Evolutionary conservation across 2,797 vertebrate species (phyloP).

Genomic region (Masticophis lateralis): DNA sequence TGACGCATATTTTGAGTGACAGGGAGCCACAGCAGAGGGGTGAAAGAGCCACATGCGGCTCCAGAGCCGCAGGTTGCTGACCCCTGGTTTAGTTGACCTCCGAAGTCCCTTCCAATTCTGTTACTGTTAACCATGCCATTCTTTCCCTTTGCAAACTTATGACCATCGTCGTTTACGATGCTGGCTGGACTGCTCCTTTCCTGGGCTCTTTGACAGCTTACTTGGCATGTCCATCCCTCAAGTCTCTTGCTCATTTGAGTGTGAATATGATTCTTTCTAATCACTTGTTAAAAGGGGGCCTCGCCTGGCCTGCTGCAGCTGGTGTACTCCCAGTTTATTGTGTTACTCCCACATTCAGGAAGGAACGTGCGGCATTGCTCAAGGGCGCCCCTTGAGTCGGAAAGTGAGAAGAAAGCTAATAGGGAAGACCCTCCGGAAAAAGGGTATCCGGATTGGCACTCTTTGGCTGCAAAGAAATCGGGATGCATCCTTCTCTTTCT

Average conservation of each 20-base stretch:
- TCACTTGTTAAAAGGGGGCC: constrained; percentile 63
- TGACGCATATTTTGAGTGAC: too few species aligned
- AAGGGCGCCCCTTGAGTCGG: constrained; percentile 61
- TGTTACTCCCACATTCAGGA: constrained; percentile 42
- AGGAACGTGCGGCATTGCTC: constrained; percentile 57
- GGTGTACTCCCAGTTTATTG: constrained; percentile 59
- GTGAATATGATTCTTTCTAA: constrained; percentile 60
- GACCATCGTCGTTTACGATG: too few species aligned
- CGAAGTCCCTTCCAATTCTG: too few species aligned
- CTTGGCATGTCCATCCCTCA: constrained; percentile 7
- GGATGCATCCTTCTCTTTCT: background rate
- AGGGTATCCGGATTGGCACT: constrained; percentile 18
- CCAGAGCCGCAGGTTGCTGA: too few species aligned
- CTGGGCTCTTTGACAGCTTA: background rate
- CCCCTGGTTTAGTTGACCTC: too few species aligned
- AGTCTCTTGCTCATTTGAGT: constrained; percentile 60
- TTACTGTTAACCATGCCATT: too few species aligned
- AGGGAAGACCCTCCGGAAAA: background rate
- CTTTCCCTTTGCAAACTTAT: background rate
- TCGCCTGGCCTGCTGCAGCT: constrained; percentile 56
- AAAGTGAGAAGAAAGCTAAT: constrained; percentile 47
- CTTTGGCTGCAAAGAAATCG: constrained; percentile 11
- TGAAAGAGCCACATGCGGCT: too few species aligned
- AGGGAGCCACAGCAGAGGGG: too few species aligned
- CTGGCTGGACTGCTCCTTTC: background rate